Percentiles rank a stretch among this genome's conserved stretches.
Conservation (phyloP, 2,797 vertebrate genomes). For the Poeciliopsis paucimaculata region DNA sequence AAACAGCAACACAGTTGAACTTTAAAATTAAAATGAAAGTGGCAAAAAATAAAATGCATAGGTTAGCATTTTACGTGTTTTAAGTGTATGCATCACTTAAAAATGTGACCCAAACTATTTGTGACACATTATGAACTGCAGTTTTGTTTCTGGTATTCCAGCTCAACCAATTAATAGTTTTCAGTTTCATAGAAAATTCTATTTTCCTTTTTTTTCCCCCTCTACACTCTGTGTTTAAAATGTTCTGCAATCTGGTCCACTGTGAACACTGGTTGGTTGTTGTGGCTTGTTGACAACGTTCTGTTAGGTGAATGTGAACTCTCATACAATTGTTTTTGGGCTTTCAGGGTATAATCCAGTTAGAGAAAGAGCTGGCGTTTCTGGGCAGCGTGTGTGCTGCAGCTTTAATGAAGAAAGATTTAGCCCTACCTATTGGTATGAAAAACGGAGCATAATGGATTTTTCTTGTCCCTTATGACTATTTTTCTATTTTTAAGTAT, state of each 20-base stretch:
- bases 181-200: background rate
- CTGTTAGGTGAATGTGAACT: background rate
- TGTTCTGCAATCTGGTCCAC: background rate
- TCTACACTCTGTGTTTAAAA: background rate
- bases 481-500: background rate
- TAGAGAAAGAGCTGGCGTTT: conserved; percentile 97
- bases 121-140: background rate
- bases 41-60: background rate
- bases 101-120: background rate
- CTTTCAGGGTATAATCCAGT: conserved; percentile 94
- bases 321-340: conserved; percentile 27
- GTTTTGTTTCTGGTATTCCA: background rate
- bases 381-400: conserved; percentile 96
- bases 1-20: background rate
- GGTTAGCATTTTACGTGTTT: background rate
- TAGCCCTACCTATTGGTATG: conserved; percentile 94
- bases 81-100: background rate
- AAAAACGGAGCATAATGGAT: background rate
- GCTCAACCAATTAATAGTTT: background rate
- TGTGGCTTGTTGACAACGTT: background rate
- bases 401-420: conserved; percentile 98
- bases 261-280: background rate
- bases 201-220: background rate
- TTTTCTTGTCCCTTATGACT: background rate
- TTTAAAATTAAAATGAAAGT: background rate